These are phyloP conservation scores for Crypturellus undulatus DNA, from an alignment of 2,113 vertebrate genomes.

Conservation along the genomic window DNA sequence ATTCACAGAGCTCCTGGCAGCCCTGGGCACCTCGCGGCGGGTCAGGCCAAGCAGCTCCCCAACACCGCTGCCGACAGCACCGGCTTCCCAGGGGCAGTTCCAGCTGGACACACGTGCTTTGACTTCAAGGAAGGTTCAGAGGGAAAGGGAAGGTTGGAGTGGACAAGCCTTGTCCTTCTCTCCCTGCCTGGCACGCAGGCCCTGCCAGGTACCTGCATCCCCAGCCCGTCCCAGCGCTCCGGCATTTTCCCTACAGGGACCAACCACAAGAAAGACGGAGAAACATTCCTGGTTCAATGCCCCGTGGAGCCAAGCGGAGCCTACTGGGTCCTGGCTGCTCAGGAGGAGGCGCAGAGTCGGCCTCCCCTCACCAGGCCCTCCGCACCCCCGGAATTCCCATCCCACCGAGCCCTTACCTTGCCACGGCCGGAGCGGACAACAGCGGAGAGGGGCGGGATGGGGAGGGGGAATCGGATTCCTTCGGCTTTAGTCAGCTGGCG, in stretches of 20 bases:
- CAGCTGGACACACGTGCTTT: background rate
- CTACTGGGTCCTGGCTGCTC: rapidly evolving
- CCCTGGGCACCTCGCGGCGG: rapidly evolving
- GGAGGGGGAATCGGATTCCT: conserved; percentile 36
- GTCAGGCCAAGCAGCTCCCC: background rate
- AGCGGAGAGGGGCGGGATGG: background rate
- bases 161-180: background rate
- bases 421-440: rapidly evolving
- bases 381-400: background rate
- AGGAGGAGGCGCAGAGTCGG: background rate
- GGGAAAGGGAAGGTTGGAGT: background rate
- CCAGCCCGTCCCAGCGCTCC: background rate
- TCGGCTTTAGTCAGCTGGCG: conserved; percentile 43
- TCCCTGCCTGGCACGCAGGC: background rate
- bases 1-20: background rate
- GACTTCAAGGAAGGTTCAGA: background rate
- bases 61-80: background rate
- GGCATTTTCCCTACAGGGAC: background rate
- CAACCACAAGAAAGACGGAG: conserved; percentile 2
- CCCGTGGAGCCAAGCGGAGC: background rate
- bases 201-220: background rate
- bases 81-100: rapidly evolving
- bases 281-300: background rate
- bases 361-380: background rate
- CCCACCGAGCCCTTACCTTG: background rate